These are phyloP conservation scores for Paratilapia polleni DNA, from an alignment of 2,113 vertebrate species.

Conservation along the genomic window DNA sequence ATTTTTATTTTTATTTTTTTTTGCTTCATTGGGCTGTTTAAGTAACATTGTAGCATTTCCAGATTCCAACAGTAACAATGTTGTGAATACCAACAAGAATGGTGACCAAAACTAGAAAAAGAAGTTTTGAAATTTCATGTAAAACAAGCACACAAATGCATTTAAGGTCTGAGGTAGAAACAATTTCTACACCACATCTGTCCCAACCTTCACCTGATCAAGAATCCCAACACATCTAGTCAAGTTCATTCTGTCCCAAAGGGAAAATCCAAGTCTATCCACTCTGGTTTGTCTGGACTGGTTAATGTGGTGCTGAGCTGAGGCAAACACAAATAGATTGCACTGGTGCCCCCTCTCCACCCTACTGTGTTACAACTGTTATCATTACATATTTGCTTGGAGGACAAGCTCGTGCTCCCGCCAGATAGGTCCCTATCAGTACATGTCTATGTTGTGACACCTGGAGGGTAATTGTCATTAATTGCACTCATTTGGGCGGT, in stretches of 20 bases:
- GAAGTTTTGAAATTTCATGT: background rate
- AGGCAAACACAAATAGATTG: slow-evolving; percentile 83
- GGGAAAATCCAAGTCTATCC: slow-evolving; percentile 71
- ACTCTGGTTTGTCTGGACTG: slow-evolving; percentile 80
- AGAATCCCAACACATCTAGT: slow-evolving; percentile 50
- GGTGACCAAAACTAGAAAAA: background rate
- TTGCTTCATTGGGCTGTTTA: background rate
- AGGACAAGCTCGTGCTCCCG: slow-evolving; percentile 76
- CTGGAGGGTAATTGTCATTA: slow-evolving; percentile 87
- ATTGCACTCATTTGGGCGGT: slow-evolving; percentile 84
- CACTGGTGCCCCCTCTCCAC: slow-evolving; percentile 55
- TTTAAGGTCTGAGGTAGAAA: slow-evolving; percentile 30
- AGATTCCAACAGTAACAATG: background rate
- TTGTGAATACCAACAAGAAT: background rate
- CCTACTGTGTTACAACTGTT: slow-evolving; percentile 80
- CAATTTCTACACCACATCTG: slow-evolving; percentile 51
- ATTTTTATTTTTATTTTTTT: no score
- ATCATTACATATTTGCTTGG: slow-evolving; percentile 87
- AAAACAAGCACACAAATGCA: slow-evolving; percentile 11
- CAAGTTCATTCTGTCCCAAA: slow-evolving; percentile 39
- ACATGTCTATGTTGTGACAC: slow-evolving; percentile 84
- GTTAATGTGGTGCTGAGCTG: slow-evolving; percentile 77
- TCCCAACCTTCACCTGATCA: slow-evolving; percentile 54
- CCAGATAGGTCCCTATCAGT: slow-evolving; percentile 82
- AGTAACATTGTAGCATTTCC: background rate